Conservation (phyloP, 2,113 vertebrate species). For the Spermophilus dauricus region DNA sequence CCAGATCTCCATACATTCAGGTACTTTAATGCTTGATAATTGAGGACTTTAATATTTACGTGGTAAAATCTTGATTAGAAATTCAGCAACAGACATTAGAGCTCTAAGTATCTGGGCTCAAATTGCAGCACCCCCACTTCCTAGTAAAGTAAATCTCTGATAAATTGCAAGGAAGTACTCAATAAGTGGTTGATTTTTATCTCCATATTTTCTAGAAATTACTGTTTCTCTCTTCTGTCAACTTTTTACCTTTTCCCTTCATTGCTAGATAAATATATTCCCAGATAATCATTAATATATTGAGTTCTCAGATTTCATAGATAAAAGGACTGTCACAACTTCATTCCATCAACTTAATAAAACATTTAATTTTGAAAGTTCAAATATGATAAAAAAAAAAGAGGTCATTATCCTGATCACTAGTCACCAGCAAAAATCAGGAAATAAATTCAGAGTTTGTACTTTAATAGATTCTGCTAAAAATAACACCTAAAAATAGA, state of each 20-base stretch:
- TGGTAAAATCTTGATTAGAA: background rate
- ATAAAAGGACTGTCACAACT: background rate
- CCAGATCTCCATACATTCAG: background rate
- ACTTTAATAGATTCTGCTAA: background rate
- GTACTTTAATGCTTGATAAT: background rate
- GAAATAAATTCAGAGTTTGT: constrained; percentile 16
- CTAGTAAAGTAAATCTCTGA: background rate
- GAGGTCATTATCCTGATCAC: background rate
- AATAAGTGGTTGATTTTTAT: background rate
- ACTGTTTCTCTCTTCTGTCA: background rate
- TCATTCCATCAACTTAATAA: background rate
- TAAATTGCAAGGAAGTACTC: background rate
- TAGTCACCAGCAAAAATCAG: background rate
- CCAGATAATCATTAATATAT: constrained; percentile 6
- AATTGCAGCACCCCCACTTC: background rate
- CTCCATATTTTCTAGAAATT: background rate
- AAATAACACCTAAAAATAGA: background rate
- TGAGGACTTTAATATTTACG: background rate
- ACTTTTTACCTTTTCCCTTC: background rate
- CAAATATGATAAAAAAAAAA: background rate
- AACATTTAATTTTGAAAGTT: background rate
- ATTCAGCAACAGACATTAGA: background rate
- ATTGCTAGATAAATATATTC: background rate
- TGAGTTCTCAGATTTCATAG: constrained; percentile 25
- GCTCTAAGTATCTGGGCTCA: background rate